These are phyloP conservation scores for Chelonus insularis DNA, from an alignment of 1,140 invertebrate species.

Conservation along the genomic window DNA sequence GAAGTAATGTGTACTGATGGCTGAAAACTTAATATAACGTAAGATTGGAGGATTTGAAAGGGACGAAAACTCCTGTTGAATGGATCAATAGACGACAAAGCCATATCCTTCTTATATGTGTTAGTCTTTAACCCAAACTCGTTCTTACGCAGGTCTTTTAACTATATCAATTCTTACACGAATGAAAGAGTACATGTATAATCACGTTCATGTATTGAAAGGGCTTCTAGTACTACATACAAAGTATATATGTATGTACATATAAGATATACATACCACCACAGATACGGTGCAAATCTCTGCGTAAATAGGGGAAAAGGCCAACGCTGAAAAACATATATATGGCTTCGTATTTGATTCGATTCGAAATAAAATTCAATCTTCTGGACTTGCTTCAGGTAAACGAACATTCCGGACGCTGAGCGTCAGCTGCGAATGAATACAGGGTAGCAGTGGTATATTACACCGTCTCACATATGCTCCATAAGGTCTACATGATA, in stretches of 20 bases:
- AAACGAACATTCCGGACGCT: too few species aligned
- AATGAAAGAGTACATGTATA: neutral
- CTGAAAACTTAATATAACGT: neutral
- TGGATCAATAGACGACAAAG: too few species aligned
- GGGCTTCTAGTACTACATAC: constrained; percentile 7
- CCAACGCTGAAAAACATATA: neutral
- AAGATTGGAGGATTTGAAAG: neutral
- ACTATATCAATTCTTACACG: neutral
- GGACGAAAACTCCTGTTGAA: too few species aligned
- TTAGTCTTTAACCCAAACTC: too few species aligned
- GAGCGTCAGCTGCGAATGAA: constrained; percentile 12
- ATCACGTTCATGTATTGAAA: neutral
- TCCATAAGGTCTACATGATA: too few species aligned
- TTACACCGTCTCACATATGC: constrained; percentile 1
- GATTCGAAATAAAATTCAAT: too few species aligned
- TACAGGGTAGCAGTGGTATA: constrained; percentile 3
- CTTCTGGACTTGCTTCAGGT: too few species aligned
- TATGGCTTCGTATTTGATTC: neutral
- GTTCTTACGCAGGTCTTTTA: too few species aligned
- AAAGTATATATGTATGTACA: constrained; percentile 20
- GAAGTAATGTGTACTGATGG: neutral
- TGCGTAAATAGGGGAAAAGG: constrained; percentile 2
- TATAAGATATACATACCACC: constrained; percentile 10
- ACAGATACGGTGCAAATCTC: neutral
- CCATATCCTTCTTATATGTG: too few species aligned